These are phyloP conservation scores for Meteorus colon DNA, from an alignment of 2,888 invertebrate genomes.

Conservation along the genomic window DNA sequence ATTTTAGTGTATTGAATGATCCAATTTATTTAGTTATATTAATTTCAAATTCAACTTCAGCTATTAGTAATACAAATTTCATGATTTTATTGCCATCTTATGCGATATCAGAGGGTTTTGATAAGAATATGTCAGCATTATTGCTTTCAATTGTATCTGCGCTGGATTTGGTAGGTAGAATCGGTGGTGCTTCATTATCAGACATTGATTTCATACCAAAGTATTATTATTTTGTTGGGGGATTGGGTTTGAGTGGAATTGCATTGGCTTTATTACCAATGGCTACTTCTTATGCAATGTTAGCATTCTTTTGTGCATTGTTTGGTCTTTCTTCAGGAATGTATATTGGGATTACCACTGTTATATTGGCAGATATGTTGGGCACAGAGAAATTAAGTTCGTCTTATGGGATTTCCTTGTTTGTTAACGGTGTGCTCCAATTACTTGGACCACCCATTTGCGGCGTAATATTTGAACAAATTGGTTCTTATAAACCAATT, in stretches of 20 bases:
- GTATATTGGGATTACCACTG: slow-evolving; percentile 90
- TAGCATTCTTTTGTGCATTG: slow-evolving; percentile 82
- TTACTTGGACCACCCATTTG: slow-evolving; percentile 87
- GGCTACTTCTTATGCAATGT: slow-evolving; percentile 78
- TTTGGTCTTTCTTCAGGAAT: slow-evolving; percentile 90
- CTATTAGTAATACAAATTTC: slow-evolving; percentile 91
- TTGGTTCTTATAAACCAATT: slow-evolving; percentile 81
- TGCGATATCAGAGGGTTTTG: slow-evolving; percentile 82
- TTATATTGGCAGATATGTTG: slow-evolving; percentile 90
- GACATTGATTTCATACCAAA: slow-evolving; percentile 86
- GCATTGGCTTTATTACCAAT: slow-evolving; percentile 83
- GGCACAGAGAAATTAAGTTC: slow-evolving; percentile 88
- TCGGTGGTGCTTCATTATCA: slow-evolving; percentile 88
- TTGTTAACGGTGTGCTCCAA: slow-evolving; percentile 89
- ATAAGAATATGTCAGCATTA: slow-evolving; percentile 83
- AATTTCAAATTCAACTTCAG: slow-evolving; percentile 89
- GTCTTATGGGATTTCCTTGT: slow-evolving; percentile 89
- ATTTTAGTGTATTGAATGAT: slow-evolving; percentile 82
- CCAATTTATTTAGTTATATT: slow-evolving; percentile 87
- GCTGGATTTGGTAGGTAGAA: slow-evolving; percentile 86
- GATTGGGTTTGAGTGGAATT: slow-evolving; percentile 84
- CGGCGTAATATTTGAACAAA: slow-evolving; percentile 81
- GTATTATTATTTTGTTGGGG: slow-evolving; percentile 87
- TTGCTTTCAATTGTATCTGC: slow-evolving; percentile 88
- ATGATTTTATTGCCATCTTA: slow-evolving; percentile 87